A percentile compares a stretch with the other conserved stretches of the same genome.
These are phyloP conservation scores for Stichopus chloronotus DNA, from an alignment of 35 echinoderm and acorn worm genomes.

Conservation along the genomic window DNA sequence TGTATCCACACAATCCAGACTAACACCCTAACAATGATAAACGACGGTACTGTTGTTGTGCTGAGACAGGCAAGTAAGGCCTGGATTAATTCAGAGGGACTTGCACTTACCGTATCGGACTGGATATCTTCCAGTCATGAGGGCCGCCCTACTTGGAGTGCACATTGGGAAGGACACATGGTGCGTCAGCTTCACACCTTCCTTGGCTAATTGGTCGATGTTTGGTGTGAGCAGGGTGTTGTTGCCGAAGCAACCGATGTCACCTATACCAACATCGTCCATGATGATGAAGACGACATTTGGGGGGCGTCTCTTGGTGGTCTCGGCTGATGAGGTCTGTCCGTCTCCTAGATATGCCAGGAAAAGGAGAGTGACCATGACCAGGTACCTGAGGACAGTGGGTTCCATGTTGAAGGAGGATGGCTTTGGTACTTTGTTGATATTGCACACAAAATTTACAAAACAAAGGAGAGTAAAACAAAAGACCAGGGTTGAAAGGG, in stretches of 20 bases:
- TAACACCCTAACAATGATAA: no score
- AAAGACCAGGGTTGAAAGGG: slow-evolving; percentile 1
- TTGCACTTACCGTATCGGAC: slow-evolving; percentile 84
- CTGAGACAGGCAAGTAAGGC: no score
- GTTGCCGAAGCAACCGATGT: slow-evolving; percentile 96
- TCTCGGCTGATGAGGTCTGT: neutral
- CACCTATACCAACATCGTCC: slow-evolving; percentile 97
- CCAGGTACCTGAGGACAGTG: neutral
- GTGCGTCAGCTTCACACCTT: slow-evolving; percentile 88
- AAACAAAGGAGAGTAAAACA: neutral
- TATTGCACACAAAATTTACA: slow-evolving; percentile 21
- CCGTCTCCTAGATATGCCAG: neutral
- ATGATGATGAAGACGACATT: slow-evolving; percentile 90
- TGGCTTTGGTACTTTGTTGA: neutral
- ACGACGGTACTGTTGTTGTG: no score
- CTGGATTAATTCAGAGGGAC: no score
- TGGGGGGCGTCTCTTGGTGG: slow-evolving; percentile 42
- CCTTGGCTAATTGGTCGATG: slow-evolving; percentile 85
- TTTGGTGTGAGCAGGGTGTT: slow-evolving; percentile 82
- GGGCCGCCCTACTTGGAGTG: slow-evolving; percentile 90
- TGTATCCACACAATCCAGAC: no score
- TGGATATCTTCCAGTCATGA: slow-evolving; percentile 92
- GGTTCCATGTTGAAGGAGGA: neutral
- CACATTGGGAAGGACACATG: slow-evolving; percentile 89
- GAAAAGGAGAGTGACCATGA: neutral